Base-by-base conservation (phyloP, 2,797 vertebrate species). In the Peromyscus aztecus region DNA sequence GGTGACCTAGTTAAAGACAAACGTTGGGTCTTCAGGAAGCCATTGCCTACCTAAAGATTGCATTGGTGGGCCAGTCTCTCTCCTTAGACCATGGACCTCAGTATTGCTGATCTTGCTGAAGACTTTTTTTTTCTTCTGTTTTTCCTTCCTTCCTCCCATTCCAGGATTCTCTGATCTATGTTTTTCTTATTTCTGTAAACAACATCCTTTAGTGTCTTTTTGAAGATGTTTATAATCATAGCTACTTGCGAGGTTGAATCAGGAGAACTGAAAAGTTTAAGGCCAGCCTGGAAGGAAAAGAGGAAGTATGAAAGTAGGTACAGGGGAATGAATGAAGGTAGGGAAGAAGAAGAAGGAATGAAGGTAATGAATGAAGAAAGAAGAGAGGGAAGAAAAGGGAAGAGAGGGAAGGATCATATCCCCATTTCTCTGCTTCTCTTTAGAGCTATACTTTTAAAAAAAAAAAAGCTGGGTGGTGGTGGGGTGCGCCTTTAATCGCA, bases 1-100 rank as follows among this genome's bases (percentile, higher is more conserved):
- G 63, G 67, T 87, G 63, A 63, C 73, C 91, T 73, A 94, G 76
- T 90, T 91, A 88, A 76, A 86, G 67, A 94, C 83, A 43, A 55
- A 37, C 55, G 82, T 94, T n/a, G 91, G 29, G 46, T 31, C 12
- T 7, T 34, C n/a, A 59, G 23, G 76, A 91, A 94, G 67, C 43
- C 19, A 52, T 37, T 1, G n/a, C 12, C 57, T 63, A 40, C 40
- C 80, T 73, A 52, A 88, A 94, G 65, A 49, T 16, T 57, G 7
- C 17, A 65, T 3, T 24, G 3, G 29, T 80, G 40, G 73, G 4
- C 3, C 4, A 71, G 16, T 13, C n/a, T 71, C 12, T 84, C 14
- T n/a, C 55, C 11, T 57, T 75, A 57, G n/a, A 69, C 11, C 3
- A 43, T 7, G 55, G 31, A 55, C 86, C 23, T 43, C 27, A 52